Evolutionary conservation across 2,797 vertebrate species (phyloP).

Genomic region (Phoxinus dragarum): DNA sequence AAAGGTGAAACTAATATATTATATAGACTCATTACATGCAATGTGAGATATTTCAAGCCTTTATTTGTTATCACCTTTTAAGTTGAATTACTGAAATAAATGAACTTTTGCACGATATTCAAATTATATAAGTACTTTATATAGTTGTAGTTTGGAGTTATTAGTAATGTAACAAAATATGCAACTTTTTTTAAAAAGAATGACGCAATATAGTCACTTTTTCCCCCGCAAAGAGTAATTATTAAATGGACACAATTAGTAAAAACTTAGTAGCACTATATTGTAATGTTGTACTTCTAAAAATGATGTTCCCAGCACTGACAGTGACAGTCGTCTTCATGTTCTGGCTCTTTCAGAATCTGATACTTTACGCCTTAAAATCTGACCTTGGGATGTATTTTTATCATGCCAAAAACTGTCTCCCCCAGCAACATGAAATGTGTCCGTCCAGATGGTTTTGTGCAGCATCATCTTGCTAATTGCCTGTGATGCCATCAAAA

Average conservation of each 20-base stretch:
- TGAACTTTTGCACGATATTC: no score
- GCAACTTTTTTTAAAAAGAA: not conserved
- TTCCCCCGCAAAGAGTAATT: not conserved
- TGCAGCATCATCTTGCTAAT: constrained; percentile 85
- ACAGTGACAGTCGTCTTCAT: constrained; percentile 29
- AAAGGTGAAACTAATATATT: no score
- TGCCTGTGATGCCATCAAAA: constrained; percentile 87
- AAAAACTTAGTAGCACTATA: not conserved
- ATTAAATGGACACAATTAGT: not conserved
- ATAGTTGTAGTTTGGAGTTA: not conserved
- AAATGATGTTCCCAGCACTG: not conserved
- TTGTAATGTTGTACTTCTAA: not conserved
- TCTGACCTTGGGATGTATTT: constrained; percentile 85
- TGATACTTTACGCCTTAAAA: constrained; percentile 74
- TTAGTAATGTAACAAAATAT: not conserved
- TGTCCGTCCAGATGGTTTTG: constrained; percentile 85
- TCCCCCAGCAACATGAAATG: constrained; percentile 81
- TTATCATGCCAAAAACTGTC: constrained; percentile 80
- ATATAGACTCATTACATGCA: no score
- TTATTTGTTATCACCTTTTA: no score
- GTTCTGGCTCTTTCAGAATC: constrained; percentile 70
- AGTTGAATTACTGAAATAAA: no score
- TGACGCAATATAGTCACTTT: no score
- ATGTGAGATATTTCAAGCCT: no score
- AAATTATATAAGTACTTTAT: not conserved